A percentile compares a stretch with the other conserved stretches of the same genome.
These are phyloP conservation scores for Latrodectus elegans DNA, from an alignment of 2,888 invertebrate species.

Conservation along the genomic window DNA sequence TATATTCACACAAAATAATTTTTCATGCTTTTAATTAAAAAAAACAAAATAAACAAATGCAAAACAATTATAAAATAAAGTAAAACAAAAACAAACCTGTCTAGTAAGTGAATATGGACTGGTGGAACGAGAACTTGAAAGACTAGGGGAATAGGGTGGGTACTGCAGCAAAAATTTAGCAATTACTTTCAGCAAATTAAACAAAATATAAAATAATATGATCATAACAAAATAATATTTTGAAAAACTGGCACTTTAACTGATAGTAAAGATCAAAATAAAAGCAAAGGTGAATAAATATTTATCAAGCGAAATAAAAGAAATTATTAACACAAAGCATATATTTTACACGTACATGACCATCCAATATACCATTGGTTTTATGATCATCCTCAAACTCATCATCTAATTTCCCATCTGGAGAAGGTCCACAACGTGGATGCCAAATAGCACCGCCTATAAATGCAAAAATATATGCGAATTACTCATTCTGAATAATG, in stretches of 20 bases:
- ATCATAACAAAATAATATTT: neutral
- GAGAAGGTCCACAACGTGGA: slow-evolving; percentile 94
- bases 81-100: slow-evolving; percentile 70
- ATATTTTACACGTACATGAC: slow-evolving; percentile 50
- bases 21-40: slow-evolving; percentile 6
- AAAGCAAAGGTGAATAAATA: slow-evolving; percentile 1
- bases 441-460: slow-evolving; percentile 94
- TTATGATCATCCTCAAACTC: slow-evolving; percentile 61
- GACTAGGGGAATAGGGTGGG: slow-evolving; percentile 71
- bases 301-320: neutral
- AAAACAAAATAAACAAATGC: slow-evolving; percentile 20
- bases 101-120: slow-evolving; percentile 70
- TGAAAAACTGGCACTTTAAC: neutral
- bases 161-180: slow-evolving; percentile 61
- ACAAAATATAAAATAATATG: slow-evolving; percentile 7
- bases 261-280: neutral
- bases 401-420: slow-evolving; percentile 74
- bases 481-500: neutral
- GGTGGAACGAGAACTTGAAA: slow-evolving; percentile 71
- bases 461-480: neutral
- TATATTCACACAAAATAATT: too few species aligned
- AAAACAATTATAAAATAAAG: slow-evolving; percentile 35
- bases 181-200: slow-evolving; percentile 36
- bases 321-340: neutral
- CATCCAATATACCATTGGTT: slow-evolving; percentile 66